Percentiles rank a stretch among this genome's conserved stretches.
Evolutionary conservation across 2,888 invertebrate species (phyloP).

Genomic region (Byasa hedistus): DNA sequence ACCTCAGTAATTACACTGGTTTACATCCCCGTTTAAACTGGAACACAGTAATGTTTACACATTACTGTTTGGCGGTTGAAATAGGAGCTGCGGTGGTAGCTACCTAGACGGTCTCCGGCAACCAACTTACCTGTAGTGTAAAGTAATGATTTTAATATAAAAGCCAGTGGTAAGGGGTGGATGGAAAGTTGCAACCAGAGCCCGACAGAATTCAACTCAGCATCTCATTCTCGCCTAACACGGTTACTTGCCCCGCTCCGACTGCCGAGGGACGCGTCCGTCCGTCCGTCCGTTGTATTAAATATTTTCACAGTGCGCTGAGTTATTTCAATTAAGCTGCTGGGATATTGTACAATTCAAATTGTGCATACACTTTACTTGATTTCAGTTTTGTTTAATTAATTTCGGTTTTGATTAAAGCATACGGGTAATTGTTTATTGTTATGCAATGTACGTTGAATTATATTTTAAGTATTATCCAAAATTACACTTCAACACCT

Average conservation of each 20-base stretch:
- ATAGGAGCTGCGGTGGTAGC: no score
- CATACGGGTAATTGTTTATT: no score
- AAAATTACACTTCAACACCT: no score
- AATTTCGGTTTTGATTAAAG: not conserved
- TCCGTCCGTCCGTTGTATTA: constrained; percentile 29
- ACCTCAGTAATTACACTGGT: no score
- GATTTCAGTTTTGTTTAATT: constrained; percentile 21
- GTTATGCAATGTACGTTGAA: no score
- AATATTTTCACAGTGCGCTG: constrained; percentile 28
- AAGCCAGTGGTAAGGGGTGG: constrained; percentile 19
- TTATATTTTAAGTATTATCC: no score
- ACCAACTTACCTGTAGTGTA: no score
- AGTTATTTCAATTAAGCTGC: constrained; percentile 28
- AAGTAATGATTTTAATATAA: no score
- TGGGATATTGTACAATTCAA: constrained; percentile 13
- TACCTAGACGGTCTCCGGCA: no score
- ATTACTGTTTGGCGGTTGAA: no score
- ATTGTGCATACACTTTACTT: constrained; percentile 12
- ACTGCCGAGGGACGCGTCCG: constrained; percentile 31
- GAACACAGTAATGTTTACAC: no score
- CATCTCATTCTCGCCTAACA: constrained; percentile 41
- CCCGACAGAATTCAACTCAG: constrained; percentile 42
- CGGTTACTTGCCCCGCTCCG: constrained; percentile 40
- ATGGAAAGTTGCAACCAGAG: constrained; percentile 34
- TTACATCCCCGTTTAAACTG: no score